Evolutionary conservation across 2,113 vertebrate genomes (phyloP), one percentile per base, ranked within the genome.

Genomic region (Formicarius rufipectus): DNA sequence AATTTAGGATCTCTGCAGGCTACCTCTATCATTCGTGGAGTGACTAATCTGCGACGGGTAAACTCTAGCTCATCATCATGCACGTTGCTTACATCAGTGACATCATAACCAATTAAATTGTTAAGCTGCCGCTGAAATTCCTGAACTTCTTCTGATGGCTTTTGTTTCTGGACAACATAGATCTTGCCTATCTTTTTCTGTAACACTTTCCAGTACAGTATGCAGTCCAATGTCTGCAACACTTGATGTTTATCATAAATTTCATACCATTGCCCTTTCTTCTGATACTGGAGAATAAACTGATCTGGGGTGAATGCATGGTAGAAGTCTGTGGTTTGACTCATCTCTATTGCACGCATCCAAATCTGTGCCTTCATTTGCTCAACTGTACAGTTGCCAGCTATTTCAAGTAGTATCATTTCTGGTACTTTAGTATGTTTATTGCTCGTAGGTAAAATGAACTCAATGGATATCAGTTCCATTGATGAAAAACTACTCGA

Each of bases 51-150:
- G 90, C 99, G 98, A 21, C 99, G 98, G 1, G 99, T 99, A 96
- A 99, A 99, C 96, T 99, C 99, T 22, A 99, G 98, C 86, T 99
- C 99, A 4, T 99, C 99, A 16, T 99, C 99, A 5, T 99, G 99
- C 44, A 99, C 99, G 4, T 99, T 99, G 96, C 99, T 99, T 53
- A 99, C 98, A 15, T 99, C 99, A 0, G 99, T 99, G 74, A 99
- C 99, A 25, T 99, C 99, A 12, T 99, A 99, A 90, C 99, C 99
- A 6, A 99, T 99, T 47, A 99, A 98, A 91, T 98, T 95, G 9
- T 99, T 99, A 35, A 99, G 98, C 72, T 99, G 98, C 8, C 58
- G 97, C 97, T 99, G 99, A 96, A 99, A 99, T 81, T 98, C 98
- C 87, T 98, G 79, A 4, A 99, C 98, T 91, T 98, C 98, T 25